Evolutionary conservation across 2,797 vertebrate genomes (phyloP), one percentile per base, ranked within the genome.

Genomic region (Sebastes kiyomatsui): DNA sequence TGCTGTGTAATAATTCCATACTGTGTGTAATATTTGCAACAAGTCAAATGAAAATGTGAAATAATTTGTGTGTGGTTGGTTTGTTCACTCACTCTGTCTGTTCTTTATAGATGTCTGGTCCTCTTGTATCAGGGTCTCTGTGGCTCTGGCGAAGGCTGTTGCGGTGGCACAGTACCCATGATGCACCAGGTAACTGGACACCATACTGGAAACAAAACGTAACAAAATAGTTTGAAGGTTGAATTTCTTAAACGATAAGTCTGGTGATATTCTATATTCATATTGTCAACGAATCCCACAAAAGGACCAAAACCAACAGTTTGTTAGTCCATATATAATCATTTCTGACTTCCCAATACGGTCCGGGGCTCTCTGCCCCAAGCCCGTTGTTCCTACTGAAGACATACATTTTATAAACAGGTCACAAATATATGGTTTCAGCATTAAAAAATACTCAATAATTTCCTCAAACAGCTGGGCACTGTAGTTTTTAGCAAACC

Each of bases 21-120:
- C 6, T 55, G 5, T 32, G 18, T 27, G 3, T n/a, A 14, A 11
- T 18, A 33, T 30, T 3, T 72, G 67, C 9, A 49, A 42, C 22
- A 52, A 23, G 11, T 35, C 11, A 70, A 27, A 33, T 56, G 12
- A 64, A 35, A 33, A 23, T 52, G 54, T 52, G 20, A 42, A 49
- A 28, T 6, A 3, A 4, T 22, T 3, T 18, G 14, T 4, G 11
- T 49, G 55, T 52, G 2, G 22, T 28, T 18, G 56, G 33, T 52
- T 71, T 16, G 83, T 94, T 96, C 90, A 96, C 98, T 98, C 95
- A 99, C 98, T 98, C 96, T 99, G 98, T 94, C 98, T 96, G 87
- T 99, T 99, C 94, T 99, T 99, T 97, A 99, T 99, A 87, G 98
- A 99, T 73, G 95, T 94, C 95, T 98, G 98, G 91, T 99, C 98